A percentile compares a stretch with the other conserved stretches of the same genome.
phyloP scores from a whole-genome alignment of 2,113 vertebrate species.

The Lutjanus erythropterus region DNA sequence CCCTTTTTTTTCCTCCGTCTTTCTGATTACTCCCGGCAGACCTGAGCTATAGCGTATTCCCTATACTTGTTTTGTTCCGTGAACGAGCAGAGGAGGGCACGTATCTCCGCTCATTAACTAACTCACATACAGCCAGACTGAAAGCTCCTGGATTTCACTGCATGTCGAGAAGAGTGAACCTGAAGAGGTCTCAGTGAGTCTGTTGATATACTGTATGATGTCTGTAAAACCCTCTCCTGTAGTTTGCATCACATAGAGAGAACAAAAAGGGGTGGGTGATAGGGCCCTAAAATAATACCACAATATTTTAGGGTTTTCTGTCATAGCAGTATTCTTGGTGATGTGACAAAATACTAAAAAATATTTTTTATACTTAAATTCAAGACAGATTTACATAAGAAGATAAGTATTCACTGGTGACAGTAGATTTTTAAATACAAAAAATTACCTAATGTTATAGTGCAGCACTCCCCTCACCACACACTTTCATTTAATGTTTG shows the following conservation, averaged over 20 bases:
- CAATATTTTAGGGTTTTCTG: too few relatives aligned
- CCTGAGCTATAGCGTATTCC: constrained; percentile 21
- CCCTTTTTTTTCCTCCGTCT: background rate
- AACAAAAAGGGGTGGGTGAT: too few relatives aligned
- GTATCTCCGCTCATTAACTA: constrained; percentile 45
- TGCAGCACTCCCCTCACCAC: too few relatives aligned
- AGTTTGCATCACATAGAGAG: background rate
- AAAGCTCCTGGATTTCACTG: background rate
- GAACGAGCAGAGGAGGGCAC: constrained; percentile 19
- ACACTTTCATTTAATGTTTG: too few relatives aligned
- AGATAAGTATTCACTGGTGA: background rate
- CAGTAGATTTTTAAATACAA: background rate
- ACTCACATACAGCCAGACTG: background rate
- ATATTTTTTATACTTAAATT: too few relatives aligned
- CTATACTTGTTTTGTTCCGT: constrained; percentile 48
- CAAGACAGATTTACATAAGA: too few relatives aligned
- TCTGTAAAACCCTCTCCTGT: background rate
- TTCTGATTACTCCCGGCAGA: constrained; percentile 46
- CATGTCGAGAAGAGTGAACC: background rate
- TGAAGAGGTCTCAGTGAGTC: background rate
- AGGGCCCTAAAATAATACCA: too few relatives aligned
- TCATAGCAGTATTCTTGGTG: too few relatives aligned
- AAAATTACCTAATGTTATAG: background rate
- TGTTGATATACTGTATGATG: background rate
- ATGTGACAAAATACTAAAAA: too few relatives aligned